phyloP scores from a whole-genome alignment of 2,797 vertebrate species.

The Urophycis tenuis region DNA sequence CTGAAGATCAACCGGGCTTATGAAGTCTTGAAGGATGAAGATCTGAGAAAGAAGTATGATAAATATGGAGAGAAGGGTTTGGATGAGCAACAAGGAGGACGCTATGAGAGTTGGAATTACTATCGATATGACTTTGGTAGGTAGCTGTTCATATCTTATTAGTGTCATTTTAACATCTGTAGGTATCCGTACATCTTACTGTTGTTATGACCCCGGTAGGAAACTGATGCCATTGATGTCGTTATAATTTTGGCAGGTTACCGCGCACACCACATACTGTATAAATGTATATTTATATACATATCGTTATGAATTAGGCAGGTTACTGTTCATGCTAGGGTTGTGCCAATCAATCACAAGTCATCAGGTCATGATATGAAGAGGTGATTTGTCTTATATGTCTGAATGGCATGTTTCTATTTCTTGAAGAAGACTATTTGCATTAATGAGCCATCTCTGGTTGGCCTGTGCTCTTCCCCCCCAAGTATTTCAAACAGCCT shows the following conservation, averaged over 20 bases:
- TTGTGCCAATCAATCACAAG: too few relatives aligned
- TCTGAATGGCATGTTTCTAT: background rate
- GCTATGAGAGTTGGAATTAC: constrained; percentile 95
- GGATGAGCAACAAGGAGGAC: constrained; percentile 81
- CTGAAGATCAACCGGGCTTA: constrained; percentile 92
- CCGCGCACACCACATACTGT: too few relatives aligned
- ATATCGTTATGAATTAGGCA: too few relatives aligned
- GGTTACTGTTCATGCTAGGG: background rate
- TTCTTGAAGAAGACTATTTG: background rate
- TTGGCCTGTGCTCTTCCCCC: background rate
- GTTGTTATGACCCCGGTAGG: too few relatives aligned
- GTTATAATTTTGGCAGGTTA: too few relatives aligned
- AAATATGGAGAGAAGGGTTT: constrained; percentile 96
- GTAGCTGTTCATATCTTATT: background rate
- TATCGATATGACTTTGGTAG: constrained; percentile 95
- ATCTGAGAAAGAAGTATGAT: constrained; percentile 94
- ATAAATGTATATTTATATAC: too few relatives aligned
- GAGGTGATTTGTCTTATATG: background rate
- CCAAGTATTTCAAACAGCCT: background rate
- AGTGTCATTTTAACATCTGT: background rate
- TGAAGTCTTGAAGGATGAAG: constrained; percentile 95
- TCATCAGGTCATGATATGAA: too few relatives aligned
- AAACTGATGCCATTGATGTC: too few relatives aligned
- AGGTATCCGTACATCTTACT: background rate
- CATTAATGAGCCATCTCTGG: background rate